Conservation (phyloP, 1,140 invertebrate species). For the Globodera ellingtonae region DNA sequence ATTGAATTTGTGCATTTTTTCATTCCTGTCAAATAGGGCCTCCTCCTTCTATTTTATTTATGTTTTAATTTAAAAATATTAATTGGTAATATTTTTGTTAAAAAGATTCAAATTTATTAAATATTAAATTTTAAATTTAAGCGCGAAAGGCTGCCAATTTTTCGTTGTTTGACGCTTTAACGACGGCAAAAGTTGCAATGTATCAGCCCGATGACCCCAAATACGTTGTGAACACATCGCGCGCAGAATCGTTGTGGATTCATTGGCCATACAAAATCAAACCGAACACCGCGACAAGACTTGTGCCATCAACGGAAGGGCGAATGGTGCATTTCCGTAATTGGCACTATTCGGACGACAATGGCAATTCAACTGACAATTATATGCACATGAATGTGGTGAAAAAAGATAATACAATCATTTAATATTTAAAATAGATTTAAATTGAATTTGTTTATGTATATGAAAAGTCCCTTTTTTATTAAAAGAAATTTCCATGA, state of each 20-base stretch:
- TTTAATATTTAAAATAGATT: neutral
- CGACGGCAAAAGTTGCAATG: neutral
- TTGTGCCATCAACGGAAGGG: neutral
- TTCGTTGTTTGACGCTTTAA: neutral
- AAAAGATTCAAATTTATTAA: neutral
- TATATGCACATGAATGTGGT: neutral
- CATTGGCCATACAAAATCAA: neutral
- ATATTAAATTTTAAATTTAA: neutral
- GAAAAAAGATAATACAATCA: neutral
- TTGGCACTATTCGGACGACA: neutral
- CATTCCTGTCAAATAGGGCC: too few relatives aligned
- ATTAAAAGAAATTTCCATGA: neutral
- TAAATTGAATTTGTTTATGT: neutral
- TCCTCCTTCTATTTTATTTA: too few relatives aligned
- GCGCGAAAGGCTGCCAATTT: neutral
- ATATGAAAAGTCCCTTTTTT: neutral
- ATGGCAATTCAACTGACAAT: neutral
- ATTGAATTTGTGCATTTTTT: too few relatives aligned
- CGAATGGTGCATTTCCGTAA: slow-evolving; percentile 5
- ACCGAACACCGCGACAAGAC: neutral
- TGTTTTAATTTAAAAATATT: too few relatives aligned
- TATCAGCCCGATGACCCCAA: slow-evolving; percentile 13
- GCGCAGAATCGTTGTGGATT: neutral
- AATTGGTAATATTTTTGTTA: neutral
- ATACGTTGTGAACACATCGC: slow-evolving; percentile 11